Conservation (phyloP, 2,113 vertebrate species). For the Caloenas nicobarica region DNA sequence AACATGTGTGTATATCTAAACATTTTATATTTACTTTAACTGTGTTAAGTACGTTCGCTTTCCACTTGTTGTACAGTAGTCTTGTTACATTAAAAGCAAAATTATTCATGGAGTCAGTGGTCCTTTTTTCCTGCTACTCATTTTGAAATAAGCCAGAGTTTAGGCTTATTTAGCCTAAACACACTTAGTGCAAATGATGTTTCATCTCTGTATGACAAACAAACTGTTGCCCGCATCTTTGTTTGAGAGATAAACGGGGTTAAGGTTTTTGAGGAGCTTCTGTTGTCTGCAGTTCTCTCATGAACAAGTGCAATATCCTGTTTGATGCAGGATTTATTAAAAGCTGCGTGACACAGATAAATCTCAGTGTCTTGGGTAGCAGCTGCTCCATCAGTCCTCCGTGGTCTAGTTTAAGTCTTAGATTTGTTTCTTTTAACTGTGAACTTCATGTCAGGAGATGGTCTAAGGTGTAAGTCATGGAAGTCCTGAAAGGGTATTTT, state of each 20-base stretch:
- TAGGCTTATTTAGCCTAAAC: background rate
- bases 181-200: accelerated
- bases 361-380: background rate
- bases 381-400: accelerated
- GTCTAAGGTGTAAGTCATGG: background rate
- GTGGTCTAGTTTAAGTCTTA: background rate
- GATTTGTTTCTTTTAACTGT: background rate
- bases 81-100: slow-evolving; percentile 69
- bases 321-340: background rate
- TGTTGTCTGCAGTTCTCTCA: background rate
- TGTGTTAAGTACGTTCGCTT: slow-evolving; percentile 50
- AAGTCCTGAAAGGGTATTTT: background rate
- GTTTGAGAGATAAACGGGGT: background rate
- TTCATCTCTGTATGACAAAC: background rate
- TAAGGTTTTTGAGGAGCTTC: background rate
- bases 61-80: slow-evolving; percentile 55
- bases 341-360: accelerated
- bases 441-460: background rate
- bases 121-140: background rate
- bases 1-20: slow-evolving; percentile 41
- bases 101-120: background rate
- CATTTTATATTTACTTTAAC: slow-evolving; percentile 70
- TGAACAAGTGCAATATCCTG: accelerated
- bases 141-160: background rate
- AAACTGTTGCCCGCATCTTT: background rate